phyloP scores from a whole-genome alignment of 64 coral and sea anemone species.

The Anthopleura sola region DNA sequence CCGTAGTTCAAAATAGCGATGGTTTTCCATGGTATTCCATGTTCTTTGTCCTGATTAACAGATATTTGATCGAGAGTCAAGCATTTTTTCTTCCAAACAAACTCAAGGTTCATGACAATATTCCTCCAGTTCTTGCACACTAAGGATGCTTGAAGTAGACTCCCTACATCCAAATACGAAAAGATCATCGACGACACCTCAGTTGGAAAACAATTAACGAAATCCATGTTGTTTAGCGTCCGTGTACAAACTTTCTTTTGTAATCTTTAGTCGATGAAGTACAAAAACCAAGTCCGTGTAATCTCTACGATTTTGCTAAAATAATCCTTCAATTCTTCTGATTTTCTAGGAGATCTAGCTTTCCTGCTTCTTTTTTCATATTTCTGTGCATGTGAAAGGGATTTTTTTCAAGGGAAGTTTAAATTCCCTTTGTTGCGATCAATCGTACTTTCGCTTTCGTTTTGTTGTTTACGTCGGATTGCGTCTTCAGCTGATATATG shows the following conservation, averaged over 20 bases:
- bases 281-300: background rate
- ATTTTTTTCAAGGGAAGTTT: background rate
- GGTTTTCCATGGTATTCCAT: conserved; percentile 51
- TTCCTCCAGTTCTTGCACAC: conserved; percentile 62
- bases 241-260: conserved; percentile 7
- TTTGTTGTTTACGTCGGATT: conserved; percentile 33
- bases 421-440: background rate
- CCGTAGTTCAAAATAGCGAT: conserved; percentile 76
- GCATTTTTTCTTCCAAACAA: conserved; percentile 74
- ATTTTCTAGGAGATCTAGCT: background rate
- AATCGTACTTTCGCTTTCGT: conserved; percentile 24
- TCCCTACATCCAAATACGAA: conserved; percentile 65
- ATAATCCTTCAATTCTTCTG: background rate
- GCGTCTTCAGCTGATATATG: conserved; percentile 32
- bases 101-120: conserved; percentile 50
- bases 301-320: background rate
- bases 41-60: conserved; percentile 39
- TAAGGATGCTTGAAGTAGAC: conserved; percentile 68
- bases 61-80: conserved; percentile 34
- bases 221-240: conserved; percentile 21
- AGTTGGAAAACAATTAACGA: conserved; percentile 47
- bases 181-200: conserved; percentile 69
- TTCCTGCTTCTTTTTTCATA: background rate
- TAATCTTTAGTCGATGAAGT: background rate
- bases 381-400: background rate